Evolutionary conservation across 2,888 invertebrate genomes (phyloP).

Genomic region (Cataglyphis livida): DNA sequence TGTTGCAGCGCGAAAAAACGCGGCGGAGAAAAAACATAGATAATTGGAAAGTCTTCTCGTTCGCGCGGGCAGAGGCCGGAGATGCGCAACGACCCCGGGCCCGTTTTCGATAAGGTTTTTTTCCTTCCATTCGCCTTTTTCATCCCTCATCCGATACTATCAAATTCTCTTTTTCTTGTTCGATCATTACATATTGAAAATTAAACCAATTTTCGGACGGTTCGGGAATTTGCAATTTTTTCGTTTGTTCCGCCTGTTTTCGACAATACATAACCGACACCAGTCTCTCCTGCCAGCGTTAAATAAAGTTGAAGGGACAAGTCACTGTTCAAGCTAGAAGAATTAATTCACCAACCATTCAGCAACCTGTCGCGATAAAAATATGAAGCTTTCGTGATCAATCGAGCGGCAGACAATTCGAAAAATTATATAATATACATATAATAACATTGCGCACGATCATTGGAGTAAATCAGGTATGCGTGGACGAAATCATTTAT

Average conservation of each 20-base stretch:
- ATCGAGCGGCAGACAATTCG: slow-evolving; percentile 21
- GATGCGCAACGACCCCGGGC: slow-evolving; percentile 61
- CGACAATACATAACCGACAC: slow-evolving; percentile 32
- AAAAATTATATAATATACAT: not conserved
- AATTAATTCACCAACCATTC: slow-evolving; percentile 61
- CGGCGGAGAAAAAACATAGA: slow-evolving; percentile 45
- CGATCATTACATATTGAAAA: slow-evolving; percentile 60
- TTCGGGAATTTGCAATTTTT: slow-evolving; percentile 38
- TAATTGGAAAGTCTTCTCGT: slow-evolving; percentile 64
- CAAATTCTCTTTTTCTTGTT: slow-evolving; percentile 12
- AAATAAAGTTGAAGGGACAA: not conserved
- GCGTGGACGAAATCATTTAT: not conserved
- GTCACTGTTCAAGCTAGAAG: slow-evolving; percentile 19
- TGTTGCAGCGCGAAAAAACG: slow-evolving; percentile 68
- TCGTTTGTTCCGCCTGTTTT: slow-evolving; percentile 44
- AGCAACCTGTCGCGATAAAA: slow-evolving; percentile 56
- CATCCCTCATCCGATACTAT: slow-evolving; percentile 26
- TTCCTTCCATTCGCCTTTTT: slow-evolving; percentile 27
- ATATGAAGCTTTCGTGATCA: slow-evolving; percentile 28
- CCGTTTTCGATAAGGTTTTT: slow-evolving; percentile 66
- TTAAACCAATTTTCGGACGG: slow-evolving; percentile 64
- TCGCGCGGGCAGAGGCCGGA: slow-evolving; percentile 59
- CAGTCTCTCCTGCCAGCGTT: not conserved
- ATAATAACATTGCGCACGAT: not conserved
- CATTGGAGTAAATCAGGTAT: slow-evolving; percentile 12